Evolutionary conservation across 2,113 vertebrate genomes (phyloP).

Genomic region (Trochalopteron elliotii): DNA sequence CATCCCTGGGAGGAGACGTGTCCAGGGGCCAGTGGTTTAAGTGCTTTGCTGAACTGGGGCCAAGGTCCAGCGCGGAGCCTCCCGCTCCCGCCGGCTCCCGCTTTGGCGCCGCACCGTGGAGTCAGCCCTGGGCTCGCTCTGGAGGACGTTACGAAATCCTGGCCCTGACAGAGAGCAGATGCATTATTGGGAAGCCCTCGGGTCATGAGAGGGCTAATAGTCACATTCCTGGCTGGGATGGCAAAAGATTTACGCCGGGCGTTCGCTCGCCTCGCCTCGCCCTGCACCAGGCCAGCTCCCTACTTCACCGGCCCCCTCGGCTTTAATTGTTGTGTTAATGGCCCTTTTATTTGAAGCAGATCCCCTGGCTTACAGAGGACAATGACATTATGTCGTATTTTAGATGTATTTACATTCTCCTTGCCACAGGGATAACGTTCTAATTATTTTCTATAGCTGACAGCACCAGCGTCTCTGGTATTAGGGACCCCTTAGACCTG

Average conservation of each 20-base stretch:
- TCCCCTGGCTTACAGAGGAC: slow-evolving; percentile 74
- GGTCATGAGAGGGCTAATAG: slow-evolving; percentile 76
- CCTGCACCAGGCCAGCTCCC: slow-evolving; percentile 72
- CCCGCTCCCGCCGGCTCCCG: background rate
- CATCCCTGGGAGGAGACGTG: background rate
- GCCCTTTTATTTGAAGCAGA: slow-evolving; percentile 81
- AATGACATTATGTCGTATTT: slow-evolving; percentile 82
- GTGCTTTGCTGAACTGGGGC: slow-evolving; percentile 23
- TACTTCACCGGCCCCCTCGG: slow-evolving; percentile 70
- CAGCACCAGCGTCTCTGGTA: slow-evolving; percentile 75
- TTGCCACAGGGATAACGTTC: slow-evolving; percentile 79
- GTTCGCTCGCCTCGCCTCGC: slow-evolving; percentile 65
- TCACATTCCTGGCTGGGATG: slow-evolving; percentile 76
- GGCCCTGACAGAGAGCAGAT: slow-evolving; percentile 75
- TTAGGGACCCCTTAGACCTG: slow-evolving; percentile 74
- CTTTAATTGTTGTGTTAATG: slow-evolving; percentile 81
- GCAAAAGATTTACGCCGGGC: slow-evolving; percentile 73
- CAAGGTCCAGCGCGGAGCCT: slow-evolving; percentile 19
- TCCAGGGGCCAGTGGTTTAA: background rate
- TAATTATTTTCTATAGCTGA: slow-evolving; percentile 81
- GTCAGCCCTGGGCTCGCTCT: background rate
- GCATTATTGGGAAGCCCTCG: slow-evolving; percentile 73
- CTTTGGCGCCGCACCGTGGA: slow-evolving; percentile 37
- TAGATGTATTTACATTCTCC: slow-evolving; percentile 80
- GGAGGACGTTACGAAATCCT: slow-evolving; percentile 64